These are phyloP conservation scores for Picus viridis DNA, from an alignment of 2,797 vertebrate species.

Conservation along the genomic window DNA sequence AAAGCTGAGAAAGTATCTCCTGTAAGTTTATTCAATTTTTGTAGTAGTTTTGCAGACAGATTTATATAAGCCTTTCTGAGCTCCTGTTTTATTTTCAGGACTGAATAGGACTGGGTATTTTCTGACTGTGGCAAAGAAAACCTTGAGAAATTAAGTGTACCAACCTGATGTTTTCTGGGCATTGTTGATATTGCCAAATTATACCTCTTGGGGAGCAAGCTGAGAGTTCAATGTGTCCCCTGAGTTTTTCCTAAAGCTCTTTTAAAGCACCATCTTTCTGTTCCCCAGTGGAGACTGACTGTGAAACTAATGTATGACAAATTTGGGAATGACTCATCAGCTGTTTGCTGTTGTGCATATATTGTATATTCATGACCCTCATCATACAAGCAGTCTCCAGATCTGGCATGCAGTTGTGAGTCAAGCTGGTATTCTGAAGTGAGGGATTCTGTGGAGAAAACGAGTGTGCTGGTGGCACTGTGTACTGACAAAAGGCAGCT, in stretches of 20 bases:
- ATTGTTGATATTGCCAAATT: not conserved
- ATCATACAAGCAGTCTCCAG: not conserved
- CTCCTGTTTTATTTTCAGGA: not conserved
- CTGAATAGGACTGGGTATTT: not conserved
- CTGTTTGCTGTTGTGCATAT: slow-evolving; percentile 1
- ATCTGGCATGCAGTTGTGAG: slow-evolving; percentile 22
- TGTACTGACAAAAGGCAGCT: slow-evolving; percentile 22
- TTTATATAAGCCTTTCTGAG: not conserved
- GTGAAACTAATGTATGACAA: slow-evolving; percentile 22
- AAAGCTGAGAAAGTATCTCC: not conserved
- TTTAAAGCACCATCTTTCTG: not conserved
- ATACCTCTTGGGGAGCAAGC: not conserved
- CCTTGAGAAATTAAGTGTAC: not conserved
- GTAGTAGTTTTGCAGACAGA: not conserved
- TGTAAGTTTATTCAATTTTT: not conserved
- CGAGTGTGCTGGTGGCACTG: not conserved
- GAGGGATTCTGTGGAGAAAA: slow-evolving; percentile 37
- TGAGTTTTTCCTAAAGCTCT: not conserved
- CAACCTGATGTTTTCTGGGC: not conserved
- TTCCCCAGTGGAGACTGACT: not conserved
- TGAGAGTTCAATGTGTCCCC: not conserved
- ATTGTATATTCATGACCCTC: not conserved
- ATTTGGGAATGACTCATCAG: slow-evolving; percentile 26
- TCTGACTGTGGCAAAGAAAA: not conserved
- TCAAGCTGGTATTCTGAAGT: slow-evolving; percentile 33